These are phyloP conservation scores for Aspiorhynchus laticeps DNA, from an alignment of 2,113 vertebrate genomes.

Conservation along the genomic window DNA sequence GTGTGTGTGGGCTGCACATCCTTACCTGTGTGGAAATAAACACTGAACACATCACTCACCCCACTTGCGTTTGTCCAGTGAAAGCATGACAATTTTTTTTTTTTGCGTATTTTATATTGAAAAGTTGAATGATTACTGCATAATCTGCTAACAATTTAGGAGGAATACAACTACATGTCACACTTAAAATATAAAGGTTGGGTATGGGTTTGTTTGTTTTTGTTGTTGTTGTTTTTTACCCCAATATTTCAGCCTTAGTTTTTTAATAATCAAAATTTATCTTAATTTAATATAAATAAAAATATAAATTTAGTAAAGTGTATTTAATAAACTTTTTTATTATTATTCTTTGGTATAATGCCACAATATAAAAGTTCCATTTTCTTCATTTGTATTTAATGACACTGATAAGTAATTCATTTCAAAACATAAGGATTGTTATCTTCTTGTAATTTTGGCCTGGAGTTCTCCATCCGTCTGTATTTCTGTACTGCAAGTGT, in stretches of 20 bases:
- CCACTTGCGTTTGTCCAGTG: conserved; percentile 4
- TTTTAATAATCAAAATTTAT: too few species aligned
- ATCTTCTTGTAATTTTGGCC: neutral
- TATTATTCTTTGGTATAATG: neutral
- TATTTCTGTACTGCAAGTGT: neutral
- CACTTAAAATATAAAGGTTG: neutral
- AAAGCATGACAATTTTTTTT: neutral
- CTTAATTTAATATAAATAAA: too few species aligned
- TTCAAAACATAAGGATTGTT: neutral
- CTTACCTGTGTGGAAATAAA: conserved; percentile 41
- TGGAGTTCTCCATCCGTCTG: neutral
- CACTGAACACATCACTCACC: neutral
- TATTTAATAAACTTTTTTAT: neutral
- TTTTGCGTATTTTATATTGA: neutral
- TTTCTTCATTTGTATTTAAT: neutral
- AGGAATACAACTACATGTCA: too few species aligned
- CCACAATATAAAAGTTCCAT: neutral
- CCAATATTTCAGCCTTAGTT: neutral
- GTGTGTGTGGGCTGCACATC: conserved; percentile 20
- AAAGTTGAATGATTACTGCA: neutral
- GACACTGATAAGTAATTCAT: neutral
- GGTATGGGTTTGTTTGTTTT: neutral
- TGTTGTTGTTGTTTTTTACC: neutral
- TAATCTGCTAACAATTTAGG: neutral
- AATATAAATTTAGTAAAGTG: neutral